Percentiles rank a stretch among this genome's conserved stretches.
These are phyloP conservation scores for Meliscaeva auricollis DNA, from an alignment of 2,888 invertebrate genomes.

Conservation along the genomic window DNA sequence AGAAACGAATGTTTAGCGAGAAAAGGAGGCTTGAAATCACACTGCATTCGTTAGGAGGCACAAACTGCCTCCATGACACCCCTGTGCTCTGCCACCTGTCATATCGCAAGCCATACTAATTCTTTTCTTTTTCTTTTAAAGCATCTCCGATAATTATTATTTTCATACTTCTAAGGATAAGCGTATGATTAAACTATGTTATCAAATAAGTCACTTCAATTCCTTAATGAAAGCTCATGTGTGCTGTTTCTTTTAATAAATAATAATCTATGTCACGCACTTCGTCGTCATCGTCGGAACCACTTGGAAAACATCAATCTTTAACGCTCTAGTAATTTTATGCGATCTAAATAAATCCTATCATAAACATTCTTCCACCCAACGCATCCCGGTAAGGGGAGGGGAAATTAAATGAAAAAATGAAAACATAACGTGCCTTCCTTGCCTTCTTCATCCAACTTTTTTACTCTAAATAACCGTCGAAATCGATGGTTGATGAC, in stretches of 20 bases:
- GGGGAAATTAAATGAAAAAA: neutral
- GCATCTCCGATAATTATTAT: neutral
- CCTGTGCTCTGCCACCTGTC: too few relatives aligned
- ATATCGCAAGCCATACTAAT: too few relatives aligned
- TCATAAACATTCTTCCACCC: slow-evolving; percentile 64
- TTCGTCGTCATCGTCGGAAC: slow-evolving; percentile 55
- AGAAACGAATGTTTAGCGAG: too few relatives aligned
- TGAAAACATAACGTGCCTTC: neutral
- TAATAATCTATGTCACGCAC: slow-evolving; percentile 62
- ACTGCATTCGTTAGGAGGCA: too few relatives aligned
- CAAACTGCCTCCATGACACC: too few relatives aligned
- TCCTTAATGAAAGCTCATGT: slow-evolving; percentile 44
- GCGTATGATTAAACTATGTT: neutral
- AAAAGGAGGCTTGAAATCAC: too few relatives aligned
- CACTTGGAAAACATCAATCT: slow-evolving; percentile 71
- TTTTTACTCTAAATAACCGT: neutral
- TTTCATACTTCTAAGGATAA: neutral
- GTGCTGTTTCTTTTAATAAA: slow-evolving; percentile 33
- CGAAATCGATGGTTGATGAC: slow-evolving; percentile 46
- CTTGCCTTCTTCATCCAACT: neutral
- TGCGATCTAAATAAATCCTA: slow-evolving; percentile 72
- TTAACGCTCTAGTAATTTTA: slow-evolving; percentile 67
- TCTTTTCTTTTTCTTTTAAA: too few relatives aligned
- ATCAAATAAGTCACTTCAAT: slow-evolving; percentile 18
- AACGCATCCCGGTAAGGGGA: slow-evolving; percentile 7